phyloP scores from a whole-genome alignment of 2,113 vertebrate genomes.

The Pan paniscus region DNA sequence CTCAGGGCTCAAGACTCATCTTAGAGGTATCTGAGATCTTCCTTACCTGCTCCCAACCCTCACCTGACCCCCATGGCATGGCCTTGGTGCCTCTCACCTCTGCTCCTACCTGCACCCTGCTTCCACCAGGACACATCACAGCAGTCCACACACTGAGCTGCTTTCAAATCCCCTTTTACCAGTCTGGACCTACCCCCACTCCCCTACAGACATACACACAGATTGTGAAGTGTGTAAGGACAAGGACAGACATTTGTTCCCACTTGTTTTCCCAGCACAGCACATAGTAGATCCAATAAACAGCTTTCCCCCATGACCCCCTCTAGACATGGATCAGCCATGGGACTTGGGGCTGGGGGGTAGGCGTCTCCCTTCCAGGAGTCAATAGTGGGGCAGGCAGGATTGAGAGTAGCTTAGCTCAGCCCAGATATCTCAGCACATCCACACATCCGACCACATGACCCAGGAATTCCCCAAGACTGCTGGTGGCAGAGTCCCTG shows the following conservation, averaged over 20 bases:
- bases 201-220: background rate
- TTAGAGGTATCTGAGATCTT: background rate
- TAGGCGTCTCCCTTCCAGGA: background rate
- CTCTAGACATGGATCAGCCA: background rate
- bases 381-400: background rate
- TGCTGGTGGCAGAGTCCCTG: background rate
- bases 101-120: background rate
- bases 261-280: background rate
- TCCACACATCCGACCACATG: background rate
- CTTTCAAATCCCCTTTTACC: background rate
- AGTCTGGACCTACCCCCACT: background rate
- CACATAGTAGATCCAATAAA: background rate
- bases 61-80: background rate
- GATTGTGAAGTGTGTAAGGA: background rate
- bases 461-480: constrained; percentile 27
- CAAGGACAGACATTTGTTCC: background rate
- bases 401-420: background rate
- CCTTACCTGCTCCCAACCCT: background rate
- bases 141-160: background rate
- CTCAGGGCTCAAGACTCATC: background rate
- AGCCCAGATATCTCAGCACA: background rate
- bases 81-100: background rate
- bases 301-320: background rate
- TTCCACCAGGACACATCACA: background rate
- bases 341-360: fast-evolving